Evolutionary conservation across 2,888 invertebrate genomes (phyloP).

Genomic region (Drosophila hamatofila): DNA sequence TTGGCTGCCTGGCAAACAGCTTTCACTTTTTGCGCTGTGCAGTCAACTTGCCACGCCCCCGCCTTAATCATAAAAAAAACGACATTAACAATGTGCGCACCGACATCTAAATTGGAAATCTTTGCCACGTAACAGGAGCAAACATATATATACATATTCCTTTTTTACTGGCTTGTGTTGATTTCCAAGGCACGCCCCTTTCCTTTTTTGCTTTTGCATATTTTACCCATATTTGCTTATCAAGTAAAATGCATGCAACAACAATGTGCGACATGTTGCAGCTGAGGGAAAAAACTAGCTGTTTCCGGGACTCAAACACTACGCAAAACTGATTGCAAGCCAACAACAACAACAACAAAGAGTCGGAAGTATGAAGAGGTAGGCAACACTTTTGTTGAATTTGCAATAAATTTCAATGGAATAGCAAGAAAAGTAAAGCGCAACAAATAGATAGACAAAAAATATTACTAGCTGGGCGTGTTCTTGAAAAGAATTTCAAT

Average conservation of each 20-base stretch:
- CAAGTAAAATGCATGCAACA: conserved; percentile 71
- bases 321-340: conserved; percentile 66
- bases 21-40: conserved; percentile 3
- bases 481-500: conserved; percentile 21
- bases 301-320: conserved; percentile 76
- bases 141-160: conserved; percentile 42
- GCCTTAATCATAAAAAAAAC: conserved; percentile 58
- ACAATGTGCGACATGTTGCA: conserved; percentile 68
- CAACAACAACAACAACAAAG: conserved; percentile 15
- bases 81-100: conserved; percentile 40
- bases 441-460: conserved; percentile 49
- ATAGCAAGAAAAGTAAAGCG: conserved; percentile 49
- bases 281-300: conserved; percentile 71
- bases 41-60: conserved; percentile 33
- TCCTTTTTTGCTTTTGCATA: conserved; percentile 24
- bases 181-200: conserved; percentile 43
- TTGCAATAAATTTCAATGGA: conserved; percentile 69
- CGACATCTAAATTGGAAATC: conserved; percentile 79
- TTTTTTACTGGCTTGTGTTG: conserved; percentile 64
- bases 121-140: conserved; percentile 72
- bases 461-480: conserved; percentile 1
- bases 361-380: conserved; percentile 10
- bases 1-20: conserved; percentile 40
- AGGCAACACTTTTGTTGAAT: conserved; percentile 47
- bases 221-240: conserved; percentile 68